Base-by-base conservation (phyloP, 1,140 invertebrate species). In the Spodoptera frugiperda region DNA sequence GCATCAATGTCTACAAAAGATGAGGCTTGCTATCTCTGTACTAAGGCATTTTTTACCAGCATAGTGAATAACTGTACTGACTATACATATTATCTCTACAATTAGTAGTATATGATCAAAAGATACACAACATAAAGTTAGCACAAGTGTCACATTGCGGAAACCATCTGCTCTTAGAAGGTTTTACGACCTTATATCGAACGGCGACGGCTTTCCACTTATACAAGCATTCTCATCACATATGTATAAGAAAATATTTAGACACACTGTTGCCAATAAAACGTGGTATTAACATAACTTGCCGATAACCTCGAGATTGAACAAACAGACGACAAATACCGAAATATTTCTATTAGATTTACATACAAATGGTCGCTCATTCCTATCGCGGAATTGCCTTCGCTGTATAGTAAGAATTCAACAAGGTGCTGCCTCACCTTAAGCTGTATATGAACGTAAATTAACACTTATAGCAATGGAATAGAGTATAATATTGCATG, bases 381-480 rank as follows among this genome's bases (percentile, higher is more conserved):
- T 46, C 61, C 61, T 48, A 65, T 65, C 61, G 46, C 61, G 61
- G 61, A 65, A 65, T 44, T 65, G 17, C 61, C 61, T 65, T 65
- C 44, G 4, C 15, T 67, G 49, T 48, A 65, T 21, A 14, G 39
- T 25, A 65, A 46, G 61, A 48, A 67, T 44, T 39, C 6, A 59
- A 49, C 63, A 25, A 57, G 11, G 11, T 11, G 14, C 14, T 57
- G 19, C 63, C 44, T 48, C 44, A 25, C 44, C 61, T 65, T 39
- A 61, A 67, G 3, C 44, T 67, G 19, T 2, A 25, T 44, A 15
- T 17, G 1, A n/a, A 51, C 14, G 19, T 3, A 63, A 4, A 9
- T 15, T 11, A 15, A 39, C 33, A 9, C 5, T 39, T 67, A 49
- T 67, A 21, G 3, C 44, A 49, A 67, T n/a, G 0, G 44, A n/a